Evolutionary conservation across 2,888 invertebrate genomes (phyloP), one percentile per base, ranked within the genome.

Genomic region (Oligia strigilis): DNA sequence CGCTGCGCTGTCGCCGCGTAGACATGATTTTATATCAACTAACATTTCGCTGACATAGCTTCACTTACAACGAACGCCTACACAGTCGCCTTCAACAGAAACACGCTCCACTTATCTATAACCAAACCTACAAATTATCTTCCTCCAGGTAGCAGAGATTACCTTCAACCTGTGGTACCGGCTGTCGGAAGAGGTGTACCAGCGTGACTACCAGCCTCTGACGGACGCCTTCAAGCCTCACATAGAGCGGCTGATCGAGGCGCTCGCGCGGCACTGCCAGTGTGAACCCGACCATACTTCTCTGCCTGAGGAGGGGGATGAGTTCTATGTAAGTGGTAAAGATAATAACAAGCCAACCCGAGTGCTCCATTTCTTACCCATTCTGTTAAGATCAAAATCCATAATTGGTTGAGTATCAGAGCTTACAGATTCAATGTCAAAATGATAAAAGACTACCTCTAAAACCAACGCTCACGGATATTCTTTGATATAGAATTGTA

Each of bases 161-260:
- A 99, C 99, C 2, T 99, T 99, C 94, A 99, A 99, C 95, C 97
- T 99, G 81, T 99, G 99, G 99, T 99, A 99, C 96, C 98, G 99
- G 49, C 95, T 99, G 60, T 99, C 99, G 8, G 99, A 99, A 95
- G 98, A 98, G 91, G 97, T 99, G 8, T 99, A 99, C 94, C 98
- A 99, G 90, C 98, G 98, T 87, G 98, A 99, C 93, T 98, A 98
- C 91, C 98, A 98, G 89, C 97, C 98, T 0, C 94, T 99, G n/a
- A 99, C 98, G 2, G 97, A 98, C 72, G 96, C 98, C 60, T 99
- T 99, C 94, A 98, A 98, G 92, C 99, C 99, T 0, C 99, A 99
- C 93, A 98, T 99, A 79, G 99, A 99, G 95, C 97, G 99, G 90
- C 96, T 99, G n/a, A 98, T 99, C 13, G 98, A 98, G 75, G 98